Conservation (phyloP, 2,888 invertebrate species). For the Baronia brevicornis region DNA sequence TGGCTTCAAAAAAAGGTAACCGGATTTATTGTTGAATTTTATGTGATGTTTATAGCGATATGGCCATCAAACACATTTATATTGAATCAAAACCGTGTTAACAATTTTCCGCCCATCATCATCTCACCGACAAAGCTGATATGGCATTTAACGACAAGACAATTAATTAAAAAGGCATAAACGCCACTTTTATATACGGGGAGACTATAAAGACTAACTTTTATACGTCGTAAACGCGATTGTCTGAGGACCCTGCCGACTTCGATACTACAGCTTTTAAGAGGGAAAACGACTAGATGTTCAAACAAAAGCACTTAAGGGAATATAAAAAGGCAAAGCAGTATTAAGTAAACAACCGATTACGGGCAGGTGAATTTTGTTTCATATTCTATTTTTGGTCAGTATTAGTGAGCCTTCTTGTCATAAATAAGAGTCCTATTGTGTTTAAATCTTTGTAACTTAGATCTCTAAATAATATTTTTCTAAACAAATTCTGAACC, state of each 20-base stretch:
- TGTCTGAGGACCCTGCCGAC: slow-evolving; percentile 64
- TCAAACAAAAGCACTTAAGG: slow-evolving; percentile 32
- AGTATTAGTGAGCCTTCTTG: neutral
- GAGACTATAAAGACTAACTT: slow-evolving; percentile 75
- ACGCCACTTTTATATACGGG: slow-evolving; percentile 72
- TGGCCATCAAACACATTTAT: slow-evolving; percentile 57
- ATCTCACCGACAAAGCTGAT: slow-evolving; percentile 62
- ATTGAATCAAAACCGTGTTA: slow-evolving; percentile 66
- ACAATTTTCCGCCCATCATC: slow-evolving; percentile 63
- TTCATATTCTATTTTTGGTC: slow-evolving; percentile 3
- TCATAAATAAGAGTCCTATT: neutral
- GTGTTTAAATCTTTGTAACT: neutral
- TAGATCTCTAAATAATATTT: neutral
- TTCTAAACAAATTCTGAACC: neutral
- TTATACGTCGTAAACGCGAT: slow-evolving; percentile 75
- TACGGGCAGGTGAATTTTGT: slow-evolving; percentile 10
- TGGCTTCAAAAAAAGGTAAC: too few species aligned
- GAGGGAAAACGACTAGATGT: slow-evolving; percentile 32
- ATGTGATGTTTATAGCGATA: slow-evolving; percentile 61
- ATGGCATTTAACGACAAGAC: slow-evolving; percentile 67
- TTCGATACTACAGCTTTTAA: slow-evolving; percentile 41
- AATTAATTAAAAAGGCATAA: slow-evolving; percentile 75
- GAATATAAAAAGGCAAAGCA: slow-evolving; percentile 35
- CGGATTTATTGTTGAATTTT: slow-evolving; percentile 31
- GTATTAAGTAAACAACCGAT: slow-evolving; percentile 20